Conservation (phyloP, 2,888 invertebrate species). For the Drosophila imparisetae region DNA sequence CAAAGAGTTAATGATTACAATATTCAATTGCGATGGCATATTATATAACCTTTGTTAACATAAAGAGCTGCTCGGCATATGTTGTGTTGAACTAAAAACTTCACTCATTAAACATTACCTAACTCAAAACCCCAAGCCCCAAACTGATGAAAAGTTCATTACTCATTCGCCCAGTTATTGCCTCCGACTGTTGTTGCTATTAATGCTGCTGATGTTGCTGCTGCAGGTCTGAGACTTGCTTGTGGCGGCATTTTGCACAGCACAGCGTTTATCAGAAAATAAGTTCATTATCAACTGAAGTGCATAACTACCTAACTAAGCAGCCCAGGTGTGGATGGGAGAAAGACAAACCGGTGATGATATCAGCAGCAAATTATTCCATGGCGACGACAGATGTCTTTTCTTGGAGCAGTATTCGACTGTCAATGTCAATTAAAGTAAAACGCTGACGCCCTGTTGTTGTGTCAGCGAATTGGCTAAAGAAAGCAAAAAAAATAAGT, state of each 20-base stretch:
- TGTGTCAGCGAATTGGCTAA: slow-evolving; percentile 71
- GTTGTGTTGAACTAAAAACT: slow-evolving; percentile 45
- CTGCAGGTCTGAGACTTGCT: slow-evolving; percentile 26
- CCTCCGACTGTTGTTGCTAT: neutral
- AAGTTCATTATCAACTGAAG: slow-evolving; percentile 72
- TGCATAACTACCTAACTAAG: slow-evolving; percentile 50
- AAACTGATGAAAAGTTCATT: slow-evolving; percentile 42
- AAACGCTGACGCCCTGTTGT: slow-evolving; percentile 70
- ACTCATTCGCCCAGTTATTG: slow-evolving; percentile 51
- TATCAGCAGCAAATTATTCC: slow-evolving; percentile 43
- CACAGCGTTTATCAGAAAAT: slow-evolving; percentile 55
- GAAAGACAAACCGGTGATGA: slow-evolving; percentile 32
- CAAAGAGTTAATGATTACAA: slow-evolving; percentile 35
- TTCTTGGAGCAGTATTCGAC: slow-evolving; percentile 27
- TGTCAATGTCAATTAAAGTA: slow-evolving; percentile 75
- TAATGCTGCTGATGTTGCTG: neutral
- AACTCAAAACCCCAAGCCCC: slow-evolving; percentile 23
- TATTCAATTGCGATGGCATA: slow-evolving; percentile 46
- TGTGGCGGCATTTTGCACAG: slow-evolving; percentile 39
- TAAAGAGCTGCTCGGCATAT: slow-evolving; percentile 31
- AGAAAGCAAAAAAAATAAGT: slow-evolving; percentile 51
- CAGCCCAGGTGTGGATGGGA: slow-evolving; percentile 48
- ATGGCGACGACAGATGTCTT: slow-evolving; percentile 29
- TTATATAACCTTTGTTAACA: slow-evolving; percentile 47
- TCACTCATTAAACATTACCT: slow-evolving; percentile 47